phyloP scores from a whole-genome alignment of 1,140 invertebrate species.

The Bathynomus jamesi region DNA sequence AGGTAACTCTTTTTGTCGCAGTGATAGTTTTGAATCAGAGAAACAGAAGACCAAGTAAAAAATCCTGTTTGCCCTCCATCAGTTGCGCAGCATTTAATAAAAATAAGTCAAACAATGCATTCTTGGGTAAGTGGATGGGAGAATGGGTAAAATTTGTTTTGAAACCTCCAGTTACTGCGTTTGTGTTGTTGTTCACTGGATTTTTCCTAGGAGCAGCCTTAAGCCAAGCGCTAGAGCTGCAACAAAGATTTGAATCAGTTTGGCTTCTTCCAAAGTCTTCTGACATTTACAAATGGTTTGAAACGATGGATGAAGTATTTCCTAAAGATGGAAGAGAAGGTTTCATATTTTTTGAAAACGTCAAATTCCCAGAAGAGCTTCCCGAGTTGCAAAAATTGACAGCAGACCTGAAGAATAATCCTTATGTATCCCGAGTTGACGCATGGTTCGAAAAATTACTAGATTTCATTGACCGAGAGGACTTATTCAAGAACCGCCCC shows the following conservation, averaged over 20 bases:
- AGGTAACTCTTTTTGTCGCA: slow-evolving; percentile 52
- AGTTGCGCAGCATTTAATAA: not conserved
- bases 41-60: slow-evolving; percentile 12
- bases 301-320: slow-evolving; percentile 47
- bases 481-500: slow-evolving; percentile 37
- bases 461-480: not conserved
- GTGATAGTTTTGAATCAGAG: slow-evolving; percentile 50
- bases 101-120: not conserved
- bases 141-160: not conserved
- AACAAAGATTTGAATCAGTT: slow-evolving; percentile 51
- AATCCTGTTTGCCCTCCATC: not conserved
- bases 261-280: slow-evolving; percentile 50
- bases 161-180: slow-evolving; percentile 33
- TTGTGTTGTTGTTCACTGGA: slow-evolving; percentile 24
- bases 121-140: not conserved
- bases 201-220: slow-evolving; percentile 38
- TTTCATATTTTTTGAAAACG: slow-evolving; percentile 47
- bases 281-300: slow-evolving; percentile 44
- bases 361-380: slow-evolving; percentile 28
- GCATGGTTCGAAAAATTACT: slow-evolving; percentile 39
- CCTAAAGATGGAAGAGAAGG: slow-evolving; percentile 48
- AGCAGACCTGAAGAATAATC: slow-evolving; percentile 17
- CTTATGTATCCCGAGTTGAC: slow-evolving; percentile 38
- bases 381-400: slow-evolving; percentile 23
- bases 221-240: slow-evolving; percentile 45